Evolutionary conservation across 2,888 invertebrate species (phyloP), one percentile per base, ranked within the genome.

Genomic region (Drosophila hamatofila): DNA sequence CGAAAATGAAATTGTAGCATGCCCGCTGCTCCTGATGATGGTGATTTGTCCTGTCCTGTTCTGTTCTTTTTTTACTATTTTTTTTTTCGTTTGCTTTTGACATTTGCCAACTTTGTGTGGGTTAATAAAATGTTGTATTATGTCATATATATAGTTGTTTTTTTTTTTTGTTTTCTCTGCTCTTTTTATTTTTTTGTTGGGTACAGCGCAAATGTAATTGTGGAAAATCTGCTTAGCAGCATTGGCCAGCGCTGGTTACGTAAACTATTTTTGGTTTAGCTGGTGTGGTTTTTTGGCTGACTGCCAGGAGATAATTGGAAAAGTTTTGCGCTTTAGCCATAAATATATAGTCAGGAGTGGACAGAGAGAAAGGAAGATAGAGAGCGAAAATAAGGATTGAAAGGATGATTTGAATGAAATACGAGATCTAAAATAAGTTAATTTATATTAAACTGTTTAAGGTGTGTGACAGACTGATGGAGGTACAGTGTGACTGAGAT

Each of bases 51-150:
- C 48, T 49, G 18, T 18, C n/a, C 46, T 46, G 16, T 23, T 27
- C 27, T 12, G 9, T 48, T 6, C 11, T 27, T 25, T 27, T 18
- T 30, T 30, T n/a, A 11, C 61, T 48, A 58, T 59, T 41, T 66
- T 65, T 60, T 65, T 52, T 23, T 54, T 48, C 52, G 37, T 18
- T 49, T 49, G 30, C 49, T 57, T 73, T 62, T 80, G 77, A 75
- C 79, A 71, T 76, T 67, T 59, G 66, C 61, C 72, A 83, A 85
- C 72, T 73, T 78, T 75, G 78, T 80, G 73, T 64, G 87, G 87
- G 84, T 87, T 84, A 84, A 84, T 84, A 87, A 87, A 84, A 84
- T 87, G 80, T 84, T 84, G 84, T 87, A 84, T 84, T 87, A 87
- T 84, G 87, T 80, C 84, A 84, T 87, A 82, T 82, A 25, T 30